Evolutionary conservation across 1,140 invertebrate species (phyloP).

Genomic region (Patella vulgata): DNA sequence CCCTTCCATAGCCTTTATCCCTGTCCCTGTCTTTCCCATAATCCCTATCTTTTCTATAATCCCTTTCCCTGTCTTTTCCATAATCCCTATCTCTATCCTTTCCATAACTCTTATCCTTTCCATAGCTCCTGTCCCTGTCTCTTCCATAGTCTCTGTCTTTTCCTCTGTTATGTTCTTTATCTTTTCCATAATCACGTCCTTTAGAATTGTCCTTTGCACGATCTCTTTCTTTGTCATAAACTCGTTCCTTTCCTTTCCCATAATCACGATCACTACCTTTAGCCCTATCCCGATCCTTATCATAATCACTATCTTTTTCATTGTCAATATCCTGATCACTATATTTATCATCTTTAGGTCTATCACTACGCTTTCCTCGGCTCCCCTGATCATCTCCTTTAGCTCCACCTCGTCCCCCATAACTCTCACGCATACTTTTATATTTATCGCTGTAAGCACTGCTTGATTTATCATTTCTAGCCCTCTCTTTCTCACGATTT

Average conservation of each 20-base stretch:
- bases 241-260: too few relatives aligned
- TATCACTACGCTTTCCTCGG: too few relatives aligned
- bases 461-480: slow-evolving; percentile 28
- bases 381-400: neutral
- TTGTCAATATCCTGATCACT: too few relatives aligned
- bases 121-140: slow-evolving; percentile 7
- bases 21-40: slow-evolving; percentile 11
- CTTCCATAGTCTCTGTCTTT: neutral
- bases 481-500: slow-evolving; percentile 28
- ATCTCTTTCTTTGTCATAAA: slow-evolving; percentile 1
- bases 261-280: too few relatives aligned
- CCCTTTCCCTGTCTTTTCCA: slow-evolving; percentile 12
- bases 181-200: slow-evolving; percentile 2
- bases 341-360: too few relatives aligned
- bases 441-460: too few relatives aligned
- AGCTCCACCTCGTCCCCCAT: neutral
- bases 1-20: slow-evolving; percentile 5
- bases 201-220: slow-evolving; percentile 1
- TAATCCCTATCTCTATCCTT: slow-evolving; percentile 13
- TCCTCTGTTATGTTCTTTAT: slow-evolving; percentile 12
- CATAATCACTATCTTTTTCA: too few relatives aligned
- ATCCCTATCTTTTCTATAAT: slow-evolving; percentile 6
- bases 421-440: too few relatives aligned
- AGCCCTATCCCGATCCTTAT: too few relatives aligned
- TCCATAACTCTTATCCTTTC: neutral